phyloP scores from a whole-genome alignment of 2,888 invertebrate genomes.

The Strigamia transsilvanica region DNA sequence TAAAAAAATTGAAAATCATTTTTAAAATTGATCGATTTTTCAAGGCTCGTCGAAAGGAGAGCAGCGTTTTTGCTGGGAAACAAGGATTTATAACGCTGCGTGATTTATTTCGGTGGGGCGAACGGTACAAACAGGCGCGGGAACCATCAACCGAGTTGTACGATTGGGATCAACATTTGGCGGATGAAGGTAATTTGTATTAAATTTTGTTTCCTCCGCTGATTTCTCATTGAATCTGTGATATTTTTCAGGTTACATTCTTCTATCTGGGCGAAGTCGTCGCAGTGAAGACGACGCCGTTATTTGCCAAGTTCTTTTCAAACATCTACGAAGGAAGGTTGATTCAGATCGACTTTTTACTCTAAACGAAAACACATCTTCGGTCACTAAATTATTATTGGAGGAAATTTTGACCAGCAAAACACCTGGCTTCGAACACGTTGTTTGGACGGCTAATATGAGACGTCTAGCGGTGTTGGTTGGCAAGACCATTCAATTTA shows the following conservation, averaged over 20 bases:
- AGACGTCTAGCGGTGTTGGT: conserved; percentile 72
- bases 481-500: conserved; percentile 81
- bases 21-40: conserved; percentile 31
- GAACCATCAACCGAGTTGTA: conserved; percentile 71
- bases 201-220: neutral
- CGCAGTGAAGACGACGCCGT: conserved; percentile 81
- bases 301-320: conserved; percentile 74
- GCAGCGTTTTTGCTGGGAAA: conserved; percentile 90
- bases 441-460: conserved; percentile 96
- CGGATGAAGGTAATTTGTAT: conserved; percentile 78
- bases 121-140: conserved; percentile 82
- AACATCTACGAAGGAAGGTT: conserved; percentile 71
- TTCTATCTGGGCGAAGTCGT: conserved; percentile 91
- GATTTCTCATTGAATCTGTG: neutral
- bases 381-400: conserved; percentile 78
- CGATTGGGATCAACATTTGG: conserved; percentile 96
- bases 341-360: conserved; percentile 77
- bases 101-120: conserved; percentile 95
- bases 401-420: conserved; percentile 71
- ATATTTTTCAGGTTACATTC: conserved; percentile 74
- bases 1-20: neutral
- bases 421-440: conserved; percentile 72
- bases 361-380: conserved; percentile 71
- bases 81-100: conserved; percentile 90
- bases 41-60: conserved; percentile 76